Conservation (phyloP, 92 coral and sea anemone genomes). For the Actinostola sp. region DNA sequence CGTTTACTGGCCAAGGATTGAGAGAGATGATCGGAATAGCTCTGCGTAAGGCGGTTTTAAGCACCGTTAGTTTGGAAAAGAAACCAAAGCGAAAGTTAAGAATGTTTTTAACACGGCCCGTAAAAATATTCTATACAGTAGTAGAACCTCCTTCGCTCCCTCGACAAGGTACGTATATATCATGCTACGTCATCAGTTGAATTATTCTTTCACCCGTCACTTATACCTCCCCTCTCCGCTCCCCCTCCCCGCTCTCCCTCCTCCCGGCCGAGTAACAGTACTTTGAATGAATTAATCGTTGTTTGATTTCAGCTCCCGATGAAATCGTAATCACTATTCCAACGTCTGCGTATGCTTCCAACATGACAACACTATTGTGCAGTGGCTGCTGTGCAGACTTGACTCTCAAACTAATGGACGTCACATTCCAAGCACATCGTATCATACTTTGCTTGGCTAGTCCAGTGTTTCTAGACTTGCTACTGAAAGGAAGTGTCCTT, state of each 20-base stretch:
- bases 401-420: slow-evolving; percentile 28
- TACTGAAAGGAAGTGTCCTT: slow-evolving; percentile 16
- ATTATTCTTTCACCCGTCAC: too few species aligned
- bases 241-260: background rate
- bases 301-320: slow-evolving; percentile 15
- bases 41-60: slow-evolving; percentile 50
- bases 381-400: slow-evolving; percentile 13
- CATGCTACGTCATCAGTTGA: too few species aligned
- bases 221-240: too few species aligned
- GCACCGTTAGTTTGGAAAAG: background rate
- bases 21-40: slow-evolving; percentile 68
- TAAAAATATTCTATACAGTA: slow-evolving; percentile 45
- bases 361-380: slow-evolving; percentile 60
- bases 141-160: slow-evolving; percentile 74
- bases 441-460: slow-evolving; percentile 72
- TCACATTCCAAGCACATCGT: slow-evolving; percentile 71
- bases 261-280: background rate
- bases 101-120: slow-evolving; percentile 26
- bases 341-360: slow-evolving; percentile 64
- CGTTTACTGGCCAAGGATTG: slow-evolving; percentile 68
- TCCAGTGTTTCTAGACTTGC: slow-evolving; percentile 55
- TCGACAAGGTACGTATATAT: slow-evolving; percentile 74
- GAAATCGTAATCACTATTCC: slow-evolving; percentile 2
- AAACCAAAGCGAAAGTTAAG: background rate
- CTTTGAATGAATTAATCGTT: background rate